phyloP scores from a whole-genome alignment of 2,797 vertebrate species.

The Manis javanica region DNA sequence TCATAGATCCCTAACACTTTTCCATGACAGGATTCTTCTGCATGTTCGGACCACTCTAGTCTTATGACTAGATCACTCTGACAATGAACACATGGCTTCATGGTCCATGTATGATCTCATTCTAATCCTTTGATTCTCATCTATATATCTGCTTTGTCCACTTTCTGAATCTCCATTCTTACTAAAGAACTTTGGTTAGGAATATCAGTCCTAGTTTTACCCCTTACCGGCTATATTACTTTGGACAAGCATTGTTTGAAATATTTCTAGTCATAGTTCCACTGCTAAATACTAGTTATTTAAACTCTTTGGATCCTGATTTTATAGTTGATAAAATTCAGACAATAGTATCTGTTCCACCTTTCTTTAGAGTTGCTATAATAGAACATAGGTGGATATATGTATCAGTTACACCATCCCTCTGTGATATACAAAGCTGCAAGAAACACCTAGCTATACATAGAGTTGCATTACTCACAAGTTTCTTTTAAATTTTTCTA shows the following conservation, averaged over 20 bases:
- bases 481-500: conserved; percentile 60
- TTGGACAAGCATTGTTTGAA: background rate
- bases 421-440: background rate
- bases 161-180: conserved; percentile 33
- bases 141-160: background rate
- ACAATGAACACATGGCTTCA: background rate
- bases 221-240: background rate
- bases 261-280: background rate
- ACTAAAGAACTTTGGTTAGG: background rate
- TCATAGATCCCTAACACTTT: background rate
- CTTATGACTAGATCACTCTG: background rate
- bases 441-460: conserved; percentile 29
- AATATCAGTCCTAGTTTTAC: background rate
- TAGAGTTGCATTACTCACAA: background rate
- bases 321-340: background rate
- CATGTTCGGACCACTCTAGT: background rate
- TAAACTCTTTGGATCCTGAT: background rate
- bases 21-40: background rate
- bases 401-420: background rate
- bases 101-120: background rate
- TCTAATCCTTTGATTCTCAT: background rate
- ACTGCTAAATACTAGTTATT: background rate
- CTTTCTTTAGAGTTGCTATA: background rate
- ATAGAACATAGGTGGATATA: background rate
- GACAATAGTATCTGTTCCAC: background rate